These are phyloP conservation scores for Mormyrops attenuatus DNA, from an alignment of 2,797 vertebrate species.

Conservation along the genomic window DNA sequence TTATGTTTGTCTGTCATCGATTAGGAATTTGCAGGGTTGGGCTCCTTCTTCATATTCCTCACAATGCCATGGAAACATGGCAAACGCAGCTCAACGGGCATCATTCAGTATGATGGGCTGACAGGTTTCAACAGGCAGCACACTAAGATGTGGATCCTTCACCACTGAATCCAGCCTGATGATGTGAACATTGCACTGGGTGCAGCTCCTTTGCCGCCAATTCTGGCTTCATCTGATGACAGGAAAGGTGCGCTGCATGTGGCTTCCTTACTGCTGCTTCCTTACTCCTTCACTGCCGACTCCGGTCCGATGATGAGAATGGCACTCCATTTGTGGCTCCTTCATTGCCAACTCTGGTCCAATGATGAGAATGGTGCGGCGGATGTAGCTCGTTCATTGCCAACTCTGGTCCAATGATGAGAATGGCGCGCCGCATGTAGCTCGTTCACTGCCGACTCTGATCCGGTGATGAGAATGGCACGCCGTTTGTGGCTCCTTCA, in stretches of 20 bases:
- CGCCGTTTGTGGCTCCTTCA: no score
- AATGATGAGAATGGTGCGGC: no score
- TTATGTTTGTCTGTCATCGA: constrained; percentile 27
- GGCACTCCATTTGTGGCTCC: neutral
- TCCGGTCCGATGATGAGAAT: neutral
- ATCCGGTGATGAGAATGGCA: no score
- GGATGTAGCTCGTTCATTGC: no score
- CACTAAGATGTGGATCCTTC: neutral
- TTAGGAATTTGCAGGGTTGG: constrained; percentile 32
- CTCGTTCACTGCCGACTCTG: no score
- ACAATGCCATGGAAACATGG: constrained; percentile 39
- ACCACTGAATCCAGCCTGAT: neutral
- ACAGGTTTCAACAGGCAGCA: constrained; percentile 34
- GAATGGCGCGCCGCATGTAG: no score
- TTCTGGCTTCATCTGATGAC: neutral
- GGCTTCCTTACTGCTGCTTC: neutral
- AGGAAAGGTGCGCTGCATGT: neutral
- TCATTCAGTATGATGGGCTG: constrained; percentile 18
- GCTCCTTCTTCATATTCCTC: constrained; percentile 14
- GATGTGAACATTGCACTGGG: neutral
- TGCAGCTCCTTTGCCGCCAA: neutral
- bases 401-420: no score
- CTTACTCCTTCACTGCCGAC: neutral
- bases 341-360: neutral
- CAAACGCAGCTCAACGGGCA: constrained; percentile 35